Conservation (phyloP, 2,888 invertebrate genomes). For the Aphodius granarius region DNA sequence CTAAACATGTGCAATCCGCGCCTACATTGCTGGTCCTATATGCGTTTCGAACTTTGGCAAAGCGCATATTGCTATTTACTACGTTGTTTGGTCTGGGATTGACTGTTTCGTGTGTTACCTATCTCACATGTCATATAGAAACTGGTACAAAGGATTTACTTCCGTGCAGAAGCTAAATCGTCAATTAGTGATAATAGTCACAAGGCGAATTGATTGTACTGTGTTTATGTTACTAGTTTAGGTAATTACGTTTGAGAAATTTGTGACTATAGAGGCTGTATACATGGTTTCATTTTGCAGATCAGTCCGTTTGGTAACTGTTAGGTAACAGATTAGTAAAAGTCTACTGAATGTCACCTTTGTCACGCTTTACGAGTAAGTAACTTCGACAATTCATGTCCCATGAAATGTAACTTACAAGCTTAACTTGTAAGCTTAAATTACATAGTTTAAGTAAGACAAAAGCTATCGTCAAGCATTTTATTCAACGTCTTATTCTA, state of each 20-base stretch:
- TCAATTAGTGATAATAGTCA: background rate
- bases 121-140: background rate
- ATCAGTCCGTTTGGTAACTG: too few species aligned
- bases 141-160: background rate
- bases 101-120: background rate
- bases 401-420: too few species aligned
- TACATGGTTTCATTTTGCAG: too few species aligned
- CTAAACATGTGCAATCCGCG: background rate
- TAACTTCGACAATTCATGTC: too few species aligned
- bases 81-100: background rate
- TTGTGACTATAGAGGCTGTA: background rate
- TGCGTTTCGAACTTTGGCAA: background rate
- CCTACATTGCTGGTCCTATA: background rate
- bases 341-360: too few species aligned
- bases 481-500: too few species aligned
- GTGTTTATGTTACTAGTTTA: background rate
- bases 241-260: too few species aligned
- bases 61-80: background rate
- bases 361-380: too few species aligned
- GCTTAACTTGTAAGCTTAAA: too few species aligned
- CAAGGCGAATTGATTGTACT: background rate
- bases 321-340: too few species aligned
- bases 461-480: too few species aligned
- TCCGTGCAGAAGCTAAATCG: background rate
- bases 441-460: too few species aligned